phyloP scores from a whole-genome alignment of 2,888 invertebrate genomes.

The Napeogenes inachia region DNA sequence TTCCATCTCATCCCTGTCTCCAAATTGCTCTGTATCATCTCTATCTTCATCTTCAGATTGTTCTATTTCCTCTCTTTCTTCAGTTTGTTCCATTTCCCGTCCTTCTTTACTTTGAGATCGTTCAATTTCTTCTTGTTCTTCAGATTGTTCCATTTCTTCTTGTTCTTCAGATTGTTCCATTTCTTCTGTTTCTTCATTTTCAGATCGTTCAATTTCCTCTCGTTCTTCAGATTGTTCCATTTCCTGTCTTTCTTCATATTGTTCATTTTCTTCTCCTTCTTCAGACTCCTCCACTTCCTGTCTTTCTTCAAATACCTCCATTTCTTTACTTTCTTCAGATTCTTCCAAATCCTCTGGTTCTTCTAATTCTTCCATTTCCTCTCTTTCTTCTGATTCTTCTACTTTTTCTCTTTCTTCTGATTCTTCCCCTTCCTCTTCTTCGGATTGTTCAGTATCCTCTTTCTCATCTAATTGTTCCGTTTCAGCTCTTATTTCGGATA shows the following conservation, averaged over 20 bases:
- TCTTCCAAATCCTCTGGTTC: conserved; percentile 34
- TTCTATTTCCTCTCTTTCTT: conserved; percentile 40
- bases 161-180: conserved; percentile 2
- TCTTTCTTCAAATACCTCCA: conserved; percentile 23
- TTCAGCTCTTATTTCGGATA: conserved; percentile 36
- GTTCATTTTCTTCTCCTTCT: conserved; percentile 12
- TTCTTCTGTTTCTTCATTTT: conserved; percentile 7
- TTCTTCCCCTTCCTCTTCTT: conserved; percentile 5
- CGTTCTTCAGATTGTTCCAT: conserved; percentile 11
- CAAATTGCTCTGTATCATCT: conserved; percentile 5
- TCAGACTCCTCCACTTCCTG: too few relatives aligned
- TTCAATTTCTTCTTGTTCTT: conserved; percentile 6
- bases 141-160: conserved; percentile 11
- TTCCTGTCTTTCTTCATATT: conserved; percentile 1
- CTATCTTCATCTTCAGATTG: conserved; percentile 14
- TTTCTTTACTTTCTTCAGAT: conserved; percentile 38
- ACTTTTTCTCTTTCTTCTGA: conserved; percentile 7
- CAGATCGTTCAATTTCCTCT: conserved; percentile 2
- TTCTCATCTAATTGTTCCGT: conserved; percentile 30
- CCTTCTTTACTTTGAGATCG: not conserved
- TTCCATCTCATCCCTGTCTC: conserved; percentile 5
- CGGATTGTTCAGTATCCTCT: conserved; percentile 3
- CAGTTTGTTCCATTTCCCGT: conserved; percentile 1
- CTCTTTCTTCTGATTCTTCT: not conserved
- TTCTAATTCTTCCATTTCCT: conserved; percentile 12